These are phyloP conservation scores for Cyclophora punctaria DNA, from an alignment of 2,888 invertebrate species.

Conservation along the genomic window DNA sequence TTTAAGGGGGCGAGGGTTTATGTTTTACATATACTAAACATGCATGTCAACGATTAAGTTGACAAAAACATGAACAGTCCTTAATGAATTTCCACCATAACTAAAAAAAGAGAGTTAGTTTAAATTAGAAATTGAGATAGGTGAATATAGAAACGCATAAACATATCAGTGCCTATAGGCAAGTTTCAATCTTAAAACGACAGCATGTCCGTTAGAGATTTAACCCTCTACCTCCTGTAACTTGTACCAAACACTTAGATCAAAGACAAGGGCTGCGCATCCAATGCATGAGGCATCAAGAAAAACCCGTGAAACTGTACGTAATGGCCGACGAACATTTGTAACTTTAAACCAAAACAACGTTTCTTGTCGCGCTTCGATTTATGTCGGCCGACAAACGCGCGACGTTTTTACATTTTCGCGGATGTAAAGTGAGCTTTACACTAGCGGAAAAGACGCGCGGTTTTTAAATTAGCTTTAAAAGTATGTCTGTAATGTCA, in stretches of 20 bases:
- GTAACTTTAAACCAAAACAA: constrained; percentile 52
- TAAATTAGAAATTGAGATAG: no score
- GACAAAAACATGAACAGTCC: no score
- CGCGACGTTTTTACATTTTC: constrained; percentile 20
- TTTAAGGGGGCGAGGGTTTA: no score
- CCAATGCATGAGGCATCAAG: constrained; percentile 49
- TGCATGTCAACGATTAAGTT: no score
- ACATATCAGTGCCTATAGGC: no score
- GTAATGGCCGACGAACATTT: constrained; percentile 63
- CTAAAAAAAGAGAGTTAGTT: no score
- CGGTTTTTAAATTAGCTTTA: background rate
- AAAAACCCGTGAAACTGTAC: constrained; percentile 61
- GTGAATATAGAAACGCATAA: no score
- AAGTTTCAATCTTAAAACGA: no score
- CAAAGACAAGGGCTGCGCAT: constrained; percentile 49
- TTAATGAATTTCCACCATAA: no score
- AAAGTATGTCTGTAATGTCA: background rate
- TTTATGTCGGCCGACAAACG: constrained; percentile 27
- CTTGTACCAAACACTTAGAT: constrained; percentile 30
- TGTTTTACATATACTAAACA: no score
- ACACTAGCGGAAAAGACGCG: constrained; percentile 6
- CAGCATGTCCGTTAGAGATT: no score
- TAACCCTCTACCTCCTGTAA: constrained; percentile 14
- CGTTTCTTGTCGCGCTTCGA: constrained; percentile 17
- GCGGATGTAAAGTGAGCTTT: background rate